Base-by-base conservation (phyloP, 1,140 invertebrate species). In the Drosophila sucinea region DNA sequence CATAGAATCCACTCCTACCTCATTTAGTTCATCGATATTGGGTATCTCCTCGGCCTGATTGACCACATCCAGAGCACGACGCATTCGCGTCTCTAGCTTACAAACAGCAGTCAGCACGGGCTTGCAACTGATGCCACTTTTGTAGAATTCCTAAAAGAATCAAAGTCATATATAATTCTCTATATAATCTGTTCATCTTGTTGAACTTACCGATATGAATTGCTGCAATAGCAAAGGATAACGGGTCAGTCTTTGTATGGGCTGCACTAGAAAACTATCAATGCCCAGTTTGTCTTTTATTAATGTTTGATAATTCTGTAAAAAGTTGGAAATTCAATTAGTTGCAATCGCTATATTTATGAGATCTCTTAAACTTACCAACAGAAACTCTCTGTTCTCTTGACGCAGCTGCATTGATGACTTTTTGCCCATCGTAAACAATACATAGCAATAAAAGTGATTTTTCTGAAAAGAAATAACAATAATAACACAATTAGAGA, bases 171-270 rank as follows among this genome's bases (percentile, higher is more conserved):
- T 25, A 3, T 2, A 7, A 0, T 1, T 10, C 2, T 3, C 25
- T 11, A 23, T 58, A 32, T 25, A 25, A 7, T 5, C 1, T 11
- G 1, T 1, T 10, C 23, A 32, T 1, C 3, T 1, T 0, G 0
- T 4, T 25, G 6, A 6, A 56, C 77, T 76, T 66, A 91, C 90
- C 68, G 87, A 86, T 90, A 91, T 91, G 25, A 92, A 91, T 83
- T 92, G 90, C 80, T 91, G 86, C 61, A 92, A 55, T 10, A 92
- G 74, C 76, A 92, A 81, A 4, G 90, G 90, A 91, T 92, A 92
- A 81, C 90, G 77, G 56, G 91, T 91, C 81, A 92, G 87, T 87
- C 91, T 91, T 91, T 92, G 91, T 67, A 92, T 92, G 74, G 91
- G 91, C 83, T 92, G 90, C 70, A 92, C 79, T 68, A 92, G 70